Percentiles rank a stretch among this genome's conserved stretches.
Conservation (phyloP, 2,113 vertebrate genomes). For the Psittacus erithacus region DNA sequence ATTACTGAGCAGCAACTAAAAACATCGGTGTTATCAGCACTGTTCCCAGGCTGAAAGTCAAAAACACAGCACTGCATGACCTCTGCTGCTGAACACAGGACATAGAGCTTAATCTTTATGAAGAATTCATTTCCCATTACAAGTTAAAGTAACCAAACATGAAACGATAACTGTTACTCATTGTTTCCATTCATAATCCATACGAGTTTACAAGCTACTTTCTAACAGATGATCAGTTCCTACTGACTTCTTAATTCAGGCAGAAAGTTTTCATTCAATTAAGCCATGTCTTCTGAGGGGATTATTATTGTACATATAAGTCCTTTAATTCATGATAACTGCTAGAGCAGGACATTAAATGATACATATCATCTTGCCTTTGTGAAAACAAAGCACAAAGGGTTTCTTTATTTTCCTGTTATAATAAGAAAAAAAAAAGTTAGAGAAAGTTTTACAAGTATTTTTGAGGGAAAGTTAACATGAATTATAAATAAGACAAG, state of each 20-base stretch:
- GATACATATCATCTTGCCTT: not conserved
- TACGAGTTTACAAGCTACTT: not conserved
- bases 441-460: not conserved
- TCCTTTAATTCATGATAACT: not conserved
- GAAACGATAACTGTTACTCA: not conserved
- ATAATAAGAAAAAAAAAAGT: not conserved
- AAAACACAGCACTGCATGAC: too few species aligned
- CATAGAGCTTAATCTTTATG: not conserved
- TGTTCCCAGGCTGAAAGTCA: too few species aligned
- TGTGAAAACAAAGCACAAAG: not conserved
- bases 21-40: too few species aligned
- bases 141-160: not conserved
- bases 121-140: not conserved
- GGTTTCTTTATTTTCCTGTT: not conserved
- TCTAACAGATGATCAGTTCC: not conserved
- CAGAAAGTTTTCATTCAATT: not conserved
- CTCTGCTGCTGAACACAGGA: too few species aligned
- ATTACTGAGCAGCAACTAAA: too few species aligned
- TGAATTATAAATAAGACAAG: not conserved
- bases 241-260: not conserved
- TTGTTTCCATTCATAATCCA: not conserved
- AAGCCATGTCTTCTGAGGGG: not conserved
- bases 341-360: not conserved
- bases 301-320: not conserved
- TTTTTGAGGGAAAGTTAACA: not conserved